phyloP scores from a whole-genome alignment of 2,797 vertebrate genomes.

The Gobionotothen gibberifrons region DNA sequence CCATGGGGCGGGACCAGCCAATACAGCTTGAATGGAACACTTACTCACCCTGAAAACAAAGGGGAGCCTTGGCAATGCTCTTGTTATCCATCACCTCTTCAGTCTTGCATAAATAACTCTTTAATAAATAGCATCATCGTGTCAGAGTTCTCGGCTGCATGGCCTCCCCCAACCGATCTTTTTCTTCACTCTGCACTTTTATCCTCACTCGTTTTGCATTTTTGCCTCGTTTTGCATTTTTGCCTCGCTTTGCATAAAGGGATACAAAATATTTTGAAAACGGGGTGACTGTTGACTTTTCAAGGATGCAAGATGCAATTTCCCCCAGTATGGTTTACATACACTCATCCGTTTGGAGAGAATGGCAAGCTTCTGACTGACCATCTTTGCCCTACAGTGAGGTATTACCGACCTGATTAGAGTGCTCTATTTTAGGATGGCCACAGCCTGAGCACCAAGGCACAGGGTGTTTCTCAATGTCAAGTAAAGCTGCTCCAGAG shows the following conservation, averaged over 20 bases:
- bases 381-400: conserved; percentile 48
- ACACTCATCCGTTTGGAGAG: conserved; percentile 34
- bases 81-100: conserved; percentile 80
- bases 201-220: conserved; percentile 73
- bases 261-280: conserved; percentile 58
- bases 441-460: conserved; percentile 46
- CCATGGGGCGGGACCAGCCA: conserved; percentile 47
- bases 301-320: conserved; percentile 57
- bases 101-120: conserved; percentile 81
- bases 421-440: conserved; percentile 59
- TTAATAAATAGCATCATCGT: conserved; percentile 79
- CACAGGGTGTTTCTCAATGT: conserved; percentile 7
- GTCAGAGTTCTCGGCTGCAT: conserved; percentile 73
- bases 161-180: conserved; percentile 63
- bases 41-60: conserved; percentile 75
- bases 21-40: conserved; percentile 56
- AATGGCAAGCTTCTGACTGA: conserved; percentile 34
- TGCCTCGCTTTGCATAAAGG: conserved; percentile 68
- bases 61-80: conserved; percentile 70
- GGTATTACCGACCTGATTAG: conserved; percentile 62
- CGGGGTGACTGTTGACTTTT: conserved; percentile 49
- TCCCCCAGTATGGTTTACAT: conserved; percentile 34
- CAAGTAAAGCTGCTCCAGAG: too few species aligned
- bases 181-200: conserved; percentile 68
- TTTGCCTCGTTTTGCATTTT: conserved; percentile 73